Conservation (phyloP, 2,113 vertebrate species). For the Porphyrio hochstetteri region DNA sequence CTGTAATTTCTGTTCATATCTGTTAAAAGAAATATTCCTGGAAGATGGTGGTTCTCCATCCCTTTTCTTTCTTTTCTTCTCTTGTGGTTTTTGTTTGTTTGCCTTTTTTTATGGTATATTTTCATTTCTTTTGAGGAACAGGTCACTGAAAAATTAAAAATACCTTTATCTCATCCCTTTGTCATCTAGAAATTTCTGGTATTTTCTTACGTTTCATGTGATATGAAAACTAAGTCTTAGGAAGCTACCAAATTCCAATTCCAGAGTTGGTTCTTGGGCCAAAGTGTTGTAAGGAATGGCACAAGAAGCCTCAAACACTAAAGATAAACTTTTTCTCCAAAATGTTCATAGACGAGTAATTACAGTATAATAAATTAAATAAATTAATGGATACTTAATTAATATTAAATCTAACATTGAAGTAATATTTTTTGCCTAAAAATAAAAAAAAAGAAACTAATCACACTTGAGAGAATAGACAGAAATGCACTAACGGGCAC, state of each 20-base stretch:
- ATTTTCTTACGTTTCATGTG: not conserved
- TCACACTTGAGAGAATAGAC: not conserved
- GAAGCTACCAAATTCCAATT: not conserved
- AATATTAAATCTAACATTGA: not conserved
- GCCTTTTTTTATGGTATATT: not conserved
- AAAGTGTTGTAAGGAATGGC: not conserved
- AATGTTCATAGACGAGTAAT: not conserved
- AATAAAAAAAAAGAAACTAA: not conserved
- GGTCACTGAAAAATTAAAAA: not conserved
- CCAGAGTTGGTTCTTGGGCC: not conserved
- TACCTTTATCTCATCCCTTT: not conserved
- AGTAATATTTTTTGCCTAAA: not conserved
- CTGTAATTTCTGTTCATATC: not conserved
- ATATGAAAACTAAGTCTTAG: not conserved
- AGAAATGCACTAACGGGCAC: accelerated
- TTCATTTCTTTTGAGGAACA: not conserved
- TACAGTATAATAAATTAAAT: not conserved
- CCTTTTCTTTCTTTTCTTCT: not conserved
- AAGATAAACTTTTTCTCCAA: not conserved
- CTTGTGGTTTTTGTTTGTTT: too few relatives aligned
- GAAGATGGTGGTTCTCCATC: not conserved
- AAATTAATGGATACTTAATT: not conserved
- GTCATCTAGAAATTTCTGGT: not conserved
- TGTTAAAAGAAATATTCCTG: not conserved
- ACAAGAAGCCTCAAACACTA: not conserved